Percentiles rank a stretch among this genome's conserved stretches.
phyloP scores from a whole-genome alignment of 2,113 vertebrate genomes.

The Caranx melampygus region DNA sequence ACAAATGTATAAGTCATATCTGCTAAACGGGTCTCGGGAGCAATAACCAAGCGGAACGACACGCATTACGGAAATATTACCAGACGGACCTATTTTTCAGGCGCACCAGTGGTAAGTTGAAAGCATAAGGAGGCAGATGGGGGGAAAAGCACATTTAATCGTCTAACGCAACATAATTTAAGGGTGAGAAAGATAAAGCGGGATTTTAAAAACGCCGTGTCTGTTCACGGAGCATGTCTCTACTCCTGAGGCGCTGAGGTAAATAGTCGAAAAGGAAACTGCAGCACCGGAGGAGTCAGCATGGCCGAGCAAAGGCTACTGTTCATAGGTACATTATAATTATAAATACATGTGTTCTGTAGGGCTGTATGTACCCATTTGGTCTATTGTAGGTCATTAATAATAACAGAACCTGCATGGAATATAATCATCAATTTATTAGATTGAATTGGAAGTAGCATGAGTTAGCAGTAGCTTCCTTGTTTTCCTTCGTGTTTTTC shows the following conservation, averaged over 20 bases:
- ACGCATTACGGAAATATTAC: not conserved
- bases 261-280: not conserved
- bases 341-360: not conserved
- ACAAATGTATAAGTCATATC: not conserved
- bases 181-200: not conserved
- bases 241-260: not conserved
- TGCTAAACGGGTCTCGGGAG: not conserved
- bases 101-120: slow-evolving; percentile 37
- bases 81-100: slow-evolving; percentile 40
- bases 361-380: not conserved
- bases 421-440: not conserved
- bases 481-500: not conserved
- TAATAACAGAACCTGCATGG: not conserved
- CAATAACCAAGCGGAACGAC: slow-evolving; percentile 47
- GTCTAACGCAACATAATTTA: not conserved
- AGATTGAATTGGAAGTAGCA: not conserved
- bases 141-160: not conserved
- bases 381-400: not conserved
- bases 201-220: not conserved
- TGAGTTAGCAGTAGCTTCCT: not conserved
- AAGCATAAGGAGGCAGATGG: no score
- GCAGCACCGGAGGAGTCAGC: slow-evolving; percentile 2
- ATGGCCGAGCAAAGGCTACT: slow-evolving; percentile 61
- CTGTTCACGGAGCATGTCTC: not conserved
- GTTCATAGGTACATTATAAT: slow-evolving; percentile 57